These are phyloP conservation scores for Parauchenoglanis punctatus DNA, from an alignment of 2,797 vertebrate species.

Conservation along the genomic window DNA sequence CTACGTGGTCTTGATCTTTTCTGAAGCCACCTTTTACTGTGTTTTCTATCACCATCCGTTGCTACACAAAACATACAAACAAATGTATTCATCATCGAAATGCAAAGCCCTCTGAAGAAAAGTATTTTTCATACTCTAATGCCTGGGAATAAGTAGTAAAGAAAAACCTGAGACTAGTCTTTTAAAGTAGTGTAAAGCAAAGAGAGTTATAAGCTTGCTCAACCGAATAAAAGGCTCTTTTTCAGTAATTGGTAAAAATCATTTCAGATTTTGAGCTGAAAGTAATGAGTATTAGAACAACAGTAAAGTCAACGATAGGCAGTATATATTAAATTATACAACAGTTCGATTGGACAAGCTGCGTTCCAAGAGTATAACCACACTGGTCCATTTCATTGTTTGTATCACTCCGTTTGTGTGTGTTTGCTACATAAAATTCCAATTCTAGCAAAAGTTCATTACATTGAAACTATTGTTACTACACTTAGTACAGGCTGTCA, in stretches of 20 bases:
- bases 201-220: not conserved
- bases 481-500: not conserved
- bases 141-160: not conserved
- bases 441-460: not conserved
- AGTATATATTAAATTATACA: not conserved
- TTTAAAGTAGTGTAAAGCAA: not conserved
- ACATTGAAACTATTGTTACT: not conserved
- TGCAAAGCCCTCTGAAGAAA: not conserved
- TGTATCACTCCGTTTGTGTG: not conserved
- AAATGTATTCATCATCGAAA: slow-evolving; percentile 15
- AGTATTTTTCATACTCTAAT: not conserved
- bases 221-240: not conserved
- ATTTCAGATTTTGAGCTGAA: not conserved
- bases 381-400: not conserved
- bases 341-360: not conserved
- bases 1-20: not conserved
- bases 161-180: not conserved
- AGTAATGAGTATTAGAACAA: not conserved
- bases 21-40: slow-evolving; percentile 20
- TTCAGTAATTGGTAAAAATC: not conserved
- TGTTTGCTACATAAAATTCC: not conserved
- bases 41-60: slow-evolving; percentile 27
- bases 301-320: not conserved
- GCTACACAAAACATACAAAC: slow-evolving; percentile 30
- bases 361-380: not conserved